phyloP scores from a whole-genome alignment of 2,888 invertebrate genomes.

The Schizaphis graminum region DNA sequence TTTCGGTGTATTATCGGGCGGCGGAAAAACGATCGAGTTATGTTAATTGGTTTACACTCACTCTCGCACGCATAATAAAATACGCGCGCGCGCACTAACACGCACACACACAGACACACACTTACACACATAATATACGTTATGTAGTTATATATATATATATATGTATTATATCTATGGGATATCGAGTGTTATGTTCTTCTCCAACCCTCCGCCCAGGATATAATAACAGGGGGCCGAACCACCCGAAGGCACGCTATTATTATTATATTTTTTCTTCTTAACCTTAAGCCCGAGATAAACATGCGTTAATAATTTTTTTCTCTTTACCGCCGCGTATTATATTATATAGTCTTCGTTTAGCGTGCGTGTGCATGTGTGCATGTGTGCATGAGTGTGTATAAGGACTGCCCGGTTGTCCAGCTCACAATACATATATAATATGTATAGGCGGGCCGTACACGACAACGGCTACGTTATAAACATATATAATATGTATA shows the following conservation, averaged over 20 bases:
- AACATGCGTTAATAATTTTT: slow-evolving; percentile 53
- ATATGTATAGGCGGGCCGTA: slow-evolving; percentile 51
- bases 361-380: background rate
- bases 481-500: slow-evolving; percentile 25
- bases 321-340: slow-evolving; percentile 2
- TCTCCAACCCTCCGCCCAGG: background rate
- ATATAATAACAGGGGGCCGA: slow-evolving; percentile 50
- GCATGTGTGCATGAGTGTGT: background rate
- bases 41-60: slow-evolving; percentile 61
- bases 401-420: slow-evolving; percentile 6
- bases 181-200: slow-evolving; percentile 42
- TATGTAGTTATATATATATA: background rate
- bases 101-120: background rate
- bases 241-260: slow-evolving; percentile 51
- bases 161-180: background rate
- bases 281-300: background rate
- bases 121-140: background rate
- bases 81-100: background rate
- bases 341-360: slow-evolving; percentile 19
- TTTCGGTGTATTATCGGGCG: slow-evolving; percentile 28
- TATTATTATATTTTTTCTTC: slow-evolving; percentile 31
- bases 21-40: slow-evolving; percentile 57
- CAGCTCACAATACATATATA: slow-evolving; percentile 24
- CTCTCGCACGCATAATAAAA: slow-evolving; percentile 5
- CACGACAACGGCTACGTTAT: slow-evolving; percentile 45